phyloP scores from a whole-genome alignment of 2,888 invertebrate species.

The Drosophila meridiana region DNA sequence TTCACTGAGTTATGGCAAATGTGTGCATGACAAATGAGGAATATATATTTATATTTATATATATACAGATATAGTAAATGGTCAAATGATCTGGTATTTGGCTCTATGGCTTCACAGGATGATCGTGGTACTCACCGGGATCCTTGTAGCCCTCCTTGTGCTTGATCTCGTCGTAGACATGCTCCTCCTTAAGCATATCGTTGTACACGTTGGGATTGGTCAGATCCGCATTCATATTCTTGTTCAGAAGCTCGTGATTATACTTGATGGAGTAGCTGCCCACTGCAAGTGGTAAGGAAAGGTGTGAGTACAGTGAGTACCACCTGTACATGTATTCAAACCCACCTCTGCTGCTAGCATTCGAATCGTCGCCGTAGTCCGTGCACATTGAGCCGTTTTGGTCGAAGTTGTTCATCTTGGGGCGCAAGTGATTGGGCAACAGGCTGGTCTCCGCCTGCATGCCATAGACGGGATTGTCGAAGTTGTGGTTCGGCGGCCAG shows the following conservation, averaged over 20 bases:
- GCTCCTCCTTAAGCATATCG: constrained; percentile 91
- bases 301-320: not conserved
- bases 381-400: constrained; percentile 64
- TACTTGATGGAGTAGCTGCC: constrained; percentile 87
- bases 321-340: not conserved
- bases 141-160: constrained; percentile 90
- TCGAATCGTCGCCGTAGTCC: constrained; percentile 85
- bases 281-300: constrained; percentile 75
- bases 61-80: constrained; percentile 3
- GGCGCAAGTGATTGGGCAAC: constrained; percentile 80
- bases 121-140: constrained; percentile 86
- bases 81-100: not conserved
- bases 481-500: constrained; percentile 87
- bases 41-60: constrained; percentile 14
- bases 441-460: constrained; percentile 87
- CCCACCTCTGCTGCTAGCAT: constrained; percentile 85
- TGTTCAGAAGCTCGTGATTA: constrained; percentile 89
- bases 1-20: constrained; percentile 73
- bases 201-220: constrained; percentile 94
- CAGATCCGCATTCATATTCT: constrained; percentile 93
- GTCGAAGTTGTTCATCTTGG: constrained; percentile 84
- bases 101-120: not conserved
- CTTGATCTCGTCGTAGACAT: constrained; percentile 95
- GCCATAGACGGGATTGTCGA: constrained; percentile 96
- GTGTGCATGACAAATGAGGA: constrained; percentile 34